phyloP scores from a whole-genome alignment of 2,797 vertebrate genomes.

The Melanogrammus aeglefinus region DNA sequence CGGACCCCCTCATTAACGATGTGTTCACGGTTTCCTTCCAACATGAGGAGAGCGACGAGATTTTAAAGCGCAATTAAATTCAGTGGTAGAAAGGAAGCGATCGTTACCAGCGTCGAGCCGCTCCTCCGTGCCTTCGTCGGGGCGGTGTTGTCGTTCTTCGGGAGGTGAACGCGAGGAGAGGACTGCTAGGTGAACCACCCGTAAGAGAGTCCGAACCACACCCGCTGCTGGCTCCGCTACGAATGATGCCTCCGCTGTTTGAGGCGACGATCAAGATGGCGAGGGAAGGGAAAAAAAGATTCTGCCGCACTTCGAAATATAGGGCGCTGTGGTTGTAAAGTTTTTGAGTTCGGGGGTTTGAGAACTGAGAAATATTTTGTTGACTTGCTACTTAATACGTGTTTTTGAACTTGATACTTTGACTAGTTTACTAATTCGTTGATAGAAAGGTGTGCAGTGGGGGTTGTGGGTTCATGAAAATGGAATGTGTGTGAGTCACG shows the following conservation, averaged over 20 bases:
- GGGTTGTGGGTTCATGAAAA: constrained; percentile 60
- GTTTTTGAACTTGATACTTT: neutral
- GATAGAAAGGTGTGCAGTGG: constrained; percentile 33
- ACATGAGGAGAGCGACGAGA: constrained; percentile 20
- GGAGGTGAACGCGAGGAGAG: constrained; percentile 58
- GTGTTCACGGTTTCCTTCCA: constrained; percentile 54
- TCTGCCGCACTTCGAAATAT: constrained; percentile 75
- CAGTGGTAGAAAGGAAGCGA: neutral
- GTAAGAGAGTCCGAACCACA: constrained; percentile 67
- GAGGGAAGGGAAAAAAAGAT: constrained; percentile 63
- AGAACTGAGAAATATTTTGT: neutral
- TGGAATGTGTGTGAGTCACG: constrained; percentile 52
- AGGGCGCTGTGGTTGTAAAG: constrained; percentile 54
- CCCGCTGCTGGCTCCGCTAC: constrained; percentile 62
- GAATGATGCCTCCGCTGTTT: constrained; percentile 68
- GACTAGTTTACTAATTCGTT: constrained; percentile 27
- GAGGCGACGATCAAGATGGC: constrained; percentile 79
- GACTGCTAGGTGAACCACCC: constrained; percentile 68
- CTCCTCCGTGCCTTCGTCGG: constrained; percentile 62
- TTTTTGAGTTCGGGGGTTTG: constrained; percentile 2
- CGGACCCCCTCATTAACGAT: constrained; percentile 63
- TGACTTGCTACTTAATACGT: neutral
- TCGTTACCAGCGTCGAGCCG: constrained; percentile 64
- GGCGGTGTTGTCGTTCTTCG: constrained; percentile 45
- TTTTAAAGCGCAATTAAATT: too few relatives aligned